These are phyloP conservation scores for Nasonovia ribisnigri DNA, from an alignment of 2,888 invertebrate species.

Conservation along the genomic window DNA sequence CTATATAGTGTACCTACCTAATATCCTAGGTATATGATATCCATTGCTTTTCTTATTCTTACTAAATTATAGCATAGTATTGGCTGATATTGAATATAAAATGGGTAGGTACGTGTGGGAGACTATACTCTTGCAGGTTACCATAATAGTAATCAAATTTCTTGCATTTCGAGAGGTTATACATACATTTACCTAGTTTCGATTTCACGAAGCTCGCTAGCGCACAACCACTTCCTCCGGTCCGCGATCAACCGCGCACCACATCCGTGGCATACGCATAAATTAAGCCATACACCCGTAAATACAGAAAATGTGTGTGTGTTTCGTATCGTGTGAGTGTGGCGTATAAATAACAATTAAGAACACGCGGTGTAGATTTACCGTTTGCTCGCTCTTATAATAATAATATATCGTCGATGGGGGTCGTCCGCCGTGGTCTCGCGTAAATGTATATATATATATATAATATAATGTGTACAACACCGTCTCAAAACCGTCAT, in stretches of 20 bases:
- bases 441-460: background rate
- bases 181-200: background rate
- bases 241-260: background rate
- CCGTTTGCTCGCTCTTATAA: background rate
- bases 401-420: slow-evolving; percentile 20
- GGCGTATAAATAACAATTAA: slow-evolving; percentile 28
- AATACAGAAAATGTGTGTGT: background rate
- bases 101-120: background rate
- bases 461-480: background rate
- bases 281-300: background rate
- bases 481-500: background rate
- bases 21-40: no score
- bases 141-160: no score
- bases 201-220: slow-evolving; percentile 6
- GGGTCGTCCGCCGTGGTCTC: background rate
- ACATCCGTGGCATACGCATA: slow-evolving; percentile 9
- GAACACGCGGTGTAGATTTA: slow-evolving; percentile 12
- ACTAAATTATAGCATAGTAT: no score
- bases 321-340: background rate
- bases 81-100: no score
- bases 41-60: no score
- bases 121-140: background rate
- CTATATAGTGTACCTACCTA: no score
- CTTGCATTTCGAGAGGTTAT: background rate
- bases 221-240: slow-evolving; percentile 32